phyloP scores from a whole-genome alignment of 2,888 invertebrate genomes.

The Diaperis boleti region DNA sequence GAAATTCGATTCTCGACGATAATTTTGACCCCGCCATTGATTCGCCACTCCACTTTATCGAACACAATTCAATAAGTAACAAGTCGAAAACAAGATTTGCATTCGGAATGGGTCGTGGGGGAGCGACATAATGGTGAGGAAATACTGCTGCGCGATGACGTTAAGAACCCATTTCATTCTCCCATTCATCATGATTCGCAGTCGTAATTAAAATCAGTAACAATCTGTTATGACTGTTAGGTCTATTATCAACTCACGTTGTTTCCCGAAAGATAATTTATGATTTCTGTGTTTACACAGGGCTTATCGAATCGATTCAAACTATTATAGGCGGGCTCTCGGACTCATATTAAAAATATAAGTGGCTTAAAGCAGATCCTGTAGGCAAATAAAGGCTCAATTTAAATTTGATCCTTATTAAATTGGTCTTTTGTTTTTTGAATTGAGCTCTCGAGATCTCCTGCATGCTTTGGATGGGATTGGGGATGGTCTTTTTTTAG shows the following conservation, averaged over 20 bases:
- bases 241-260: background rate
- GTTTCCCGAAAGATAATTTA: constrained; percentile 23
- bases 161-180: background rate
- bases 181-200: background rate
- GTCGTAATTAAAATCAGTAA: background rate
- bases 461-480: constrained; percentile 47
- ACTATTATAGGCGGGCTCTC: constrained; percentile 50
- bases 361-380: constrained; percentile 65
- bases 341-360: constrained; percentile 63
- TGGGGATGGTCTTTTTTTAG: background rate
- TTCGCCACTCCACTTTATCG: too few relatives aligned
- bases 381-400: constrained; percentile 65
- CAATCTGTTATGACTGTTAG: background rate
- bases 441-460: constrained; percentile 60
- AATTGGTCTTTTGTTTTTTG: constrained; percentile 64
- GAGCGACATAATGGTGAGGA: too few relatives aligned
- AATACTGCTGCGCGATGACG: too few relatives aligned
- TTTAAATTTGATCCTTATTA: constrained; percentile 65
- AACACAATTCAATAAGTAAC: too few relatives aligned
- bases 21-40: too few relatives aligned
- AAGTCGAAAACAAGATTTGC: too few relatives aligned
- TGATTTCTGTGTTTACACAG: constrained; percentile 50
- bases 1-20: too few relatives aligned
- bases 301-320: constrained; percentile 51
- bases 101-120: too few relatives aligned